Evolutionary conservation across 1,140 invertebrate genomes (phyloP).

Genomic region (Anoplolepis gracilipes): DNA sequence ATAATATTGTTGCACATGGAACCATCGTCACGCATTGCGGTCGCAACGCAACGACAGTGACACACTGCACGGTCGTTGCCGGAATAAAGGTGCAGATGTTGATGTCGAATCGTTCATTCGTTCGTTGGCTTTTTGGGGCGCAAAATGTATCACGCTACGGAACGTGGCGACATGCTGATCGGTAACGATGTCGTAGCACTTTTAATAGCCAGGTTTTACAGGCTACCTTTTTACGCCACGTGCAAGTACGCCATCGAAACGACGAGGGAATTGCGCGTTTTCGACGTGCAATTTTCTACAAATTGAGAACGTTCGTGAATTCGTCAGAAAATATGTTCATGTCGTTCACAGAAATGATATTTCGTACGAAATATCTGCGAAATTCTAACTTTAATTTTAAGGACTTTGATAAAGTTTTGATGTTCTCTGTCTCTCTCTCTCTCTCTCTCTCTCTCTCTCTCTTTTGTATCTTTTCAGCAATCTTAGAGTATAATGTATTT

Average conservation of each 20-base stretch:
- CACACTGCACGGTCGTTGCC: neutral
- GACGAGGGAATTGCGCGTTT: slow-evolving; percentile 6
- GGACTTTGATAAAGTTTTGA: neutral
- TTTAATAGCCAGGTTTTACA: slow-evolving; percentile 64
- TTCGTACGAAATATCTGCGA: neutral
- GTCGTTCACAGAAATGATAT: neutral
- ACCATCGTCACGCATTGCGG: slow-evolving; percentile 32
- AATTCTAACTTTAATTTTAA: neutral
- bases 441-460: no score
- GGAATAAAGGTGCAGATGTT: slow-evolving; percentile 37
- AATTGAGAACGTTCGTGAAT: neutral
- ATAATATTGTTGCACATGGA: neutral
- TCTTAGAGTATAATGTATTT: no score
- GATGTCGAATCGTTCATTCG: slow-evolving; percentile 9
- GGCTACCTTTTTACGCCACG: slow-evolving; percentile 26
- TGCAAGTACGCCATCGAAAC: no score
- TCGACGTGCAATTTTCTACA: slow-evolving; percentile 21
- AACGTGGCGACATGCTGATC: slow-evolving; percentile 24
- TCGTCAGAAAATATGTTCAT: neutral
- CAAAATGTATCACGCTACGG: slow-evolving; percentile 22
- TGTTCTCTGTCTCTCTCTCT: no score
- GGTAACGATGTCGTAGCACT: slow-evolving; percentile 47
- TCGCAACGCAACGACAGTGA: slow-evolving; percentile 4
- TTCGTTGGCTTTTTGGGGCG: slow-evolving; percentile 17
- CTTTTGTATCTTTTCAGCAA: no score